phyloP scores from a whole-genome alignment of 1,140 invertebrate genomes.

The Doryteuthis pealeii region DNA sequence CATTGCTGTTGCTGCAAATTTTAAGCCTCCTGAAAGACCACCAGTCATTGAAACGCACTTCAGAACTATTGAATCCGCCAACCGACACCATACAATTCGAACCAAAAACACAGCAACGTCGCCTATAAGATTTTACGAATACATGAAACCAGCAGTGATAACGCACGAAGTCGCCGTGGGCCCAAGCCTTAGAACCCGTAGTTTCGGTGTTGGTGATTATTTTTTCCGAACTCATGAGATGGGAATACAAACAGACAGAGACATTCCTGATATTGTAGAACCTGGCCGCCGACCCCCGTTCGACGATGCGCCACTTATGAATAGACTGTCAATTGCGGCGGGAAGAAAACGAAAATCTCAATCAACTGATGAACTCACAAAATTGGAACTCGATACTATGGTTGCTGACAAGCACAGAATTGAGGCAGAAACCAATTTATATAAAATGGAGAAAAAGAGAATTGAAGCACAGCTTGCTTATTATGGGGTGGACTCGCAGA shows the following conservation, averaged over 20 bases:
- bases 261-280: background rate
- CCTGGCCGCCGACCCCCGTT: background rate
- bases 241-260: slow-evolving; percentile 8
- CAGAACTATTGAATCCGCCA: background rate
- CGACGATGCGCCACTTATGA: background rate
- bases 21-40: background rate
- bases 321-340: background rate
- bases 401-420: background rate
- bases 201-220: slow-evolving; percentile 2
- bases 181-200: background rate
- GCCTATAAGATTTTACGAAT: background rate
- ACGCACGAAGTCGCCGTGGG: background rate
- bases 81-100: background rate
- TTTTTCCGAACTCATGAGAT: slow-evolving; percentile 4
- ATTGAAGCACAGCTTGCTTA: slow-evolving; percentile 5
- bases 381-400: slow-evolving; percentile 7
- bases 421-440: slow-evolving; percentile 1
- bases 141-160: slow-evolving; percentile 3
- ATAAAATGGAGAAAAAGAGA: slow-evolving; percentile 4
- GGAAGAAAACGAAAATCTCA: slow-evolving; percentile 4
- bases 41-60: background rate
- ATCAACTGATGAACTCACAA: slow-evolving; percentile 5
- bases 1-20: background rate
- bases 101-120: background rate
- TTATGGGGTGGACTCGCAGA: slow-evolving; percentile 1